Evolutionary conservation across 2,797 vertebrate species (phyloP), one percentile per base, ranked within the genome.

Genomic region (Rhyacichthys aspro): DNA sequence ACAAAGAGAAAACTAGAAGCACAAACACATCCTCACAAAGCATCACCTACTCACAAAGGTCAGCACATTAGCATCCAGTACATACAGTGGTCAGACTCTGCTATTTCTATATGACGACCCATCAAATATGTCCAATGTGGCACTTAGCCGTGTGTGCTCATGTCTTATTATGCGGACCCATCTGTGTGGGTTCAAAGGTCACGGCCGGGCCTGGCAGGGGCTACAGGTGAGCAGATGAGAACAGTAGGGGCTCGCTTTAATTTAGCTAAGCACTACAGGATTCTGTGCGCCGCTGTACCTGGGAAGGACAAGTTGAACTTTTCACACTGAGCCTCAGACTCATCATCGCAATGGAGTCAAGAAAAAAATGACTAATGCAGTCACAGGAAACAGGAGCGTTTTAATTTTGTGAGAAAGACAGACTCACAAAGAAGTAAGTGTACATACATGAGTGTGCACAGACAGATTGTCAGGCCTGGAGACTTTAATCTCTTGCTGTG

Each of bases 221-320:
- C 92, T 32, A 63, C 82, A 87, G 88, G 89, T 90, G 86, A 89
- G 80, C 89, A 89, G 88, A 89, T 86, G 91, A 69, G 90, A 94
- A 89, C 94, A 94, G 94, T 93, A 87, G 94, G 89, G 91, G 92
- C 89, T 93, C 90, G 90, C 76, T 70, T 89, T 92, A 94, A 94
- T 95, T 94, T 94, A 93, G 91, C 91, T 68, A 82, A 84, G 86
- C 86, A 38, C 88, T 83, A 88, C 89, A 76, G 87, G 90, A 86
- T 59, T 69, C 59, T 23, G 67, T 12, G 69, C 39, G 63, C 72
- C 58, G 41, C 81, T 63, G 75, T 80, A 82, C 73, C 88, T 56
- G 65, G 74, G 85, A 89, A 88, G 90, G 87, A 88, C 87, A 46
- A 76, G 81, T 64, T 88, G 84, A 90, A 91, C 89, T 90, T 87